Evolutionary conservation across 2,113 vertebrate species (phyloP).

Genomic region (Channa maculata): DNA sequence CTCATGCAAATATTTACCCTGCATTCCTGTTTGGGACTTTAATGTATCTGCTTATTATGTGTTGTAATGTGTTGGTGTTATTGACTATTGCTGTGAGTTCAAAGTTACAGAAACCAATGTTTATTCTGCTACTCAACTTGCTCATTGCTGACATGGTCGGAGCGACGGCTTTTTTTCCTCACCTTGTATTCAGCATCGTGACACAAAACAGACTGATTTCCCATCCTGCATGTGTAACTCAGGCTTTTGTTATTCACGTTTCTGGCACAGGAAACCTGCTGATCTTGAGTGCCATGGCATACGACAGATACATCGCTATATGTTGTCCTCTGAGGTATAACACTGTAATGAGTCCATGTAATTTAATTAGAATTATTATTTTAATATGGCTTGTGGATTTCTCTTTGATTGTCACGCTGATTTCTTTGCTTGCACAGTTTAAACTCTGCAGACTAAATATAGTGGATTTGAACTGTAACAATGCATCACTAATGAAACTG

Average conservation of each 20-base stretch:
- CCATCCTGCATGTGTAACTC: constrained; percentile 61
- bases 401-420: not conserved
- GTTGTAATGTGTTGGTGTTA: too few species aligned
- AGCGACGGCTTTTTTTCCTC: constrained; percentile 72
- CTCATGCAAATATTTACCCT: constrained; percentile 50
- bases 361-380: constrained; percentile 53
- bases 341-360: constrained; percentile 56
- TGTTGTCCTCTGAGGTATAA: constrained; percentile 75
- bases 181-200: constrained; percentile 59
- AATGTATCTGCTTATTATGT: too few species aligned
- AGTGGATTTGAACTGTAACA: constrained; percentile 75
- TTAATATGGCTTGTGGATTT: constrained; percentile 57
- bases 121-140: too few species aligned
- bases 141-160: constrained; percentile 62
- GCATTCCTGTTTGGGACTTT: constrained; percentile 54
- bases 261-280: constrained; percentile 66
- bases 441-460: constrained; percentile 66
- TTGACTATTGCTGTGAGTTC: too few species aligned
- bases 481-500: constrained; percentile 68
- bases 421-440: constrained; percentile 29
- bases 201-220: constrained; percentile 61
- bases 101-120: too few species aligned
- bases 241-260: constrained; percentile 69
- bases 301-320: constrained; percentile 78
- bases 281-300: constrained; percentile 74